Evolutionary conservation across 2,113 vertebrate genomes (phyloP).

Genomic region (Sardina pilchardus): DNA sequence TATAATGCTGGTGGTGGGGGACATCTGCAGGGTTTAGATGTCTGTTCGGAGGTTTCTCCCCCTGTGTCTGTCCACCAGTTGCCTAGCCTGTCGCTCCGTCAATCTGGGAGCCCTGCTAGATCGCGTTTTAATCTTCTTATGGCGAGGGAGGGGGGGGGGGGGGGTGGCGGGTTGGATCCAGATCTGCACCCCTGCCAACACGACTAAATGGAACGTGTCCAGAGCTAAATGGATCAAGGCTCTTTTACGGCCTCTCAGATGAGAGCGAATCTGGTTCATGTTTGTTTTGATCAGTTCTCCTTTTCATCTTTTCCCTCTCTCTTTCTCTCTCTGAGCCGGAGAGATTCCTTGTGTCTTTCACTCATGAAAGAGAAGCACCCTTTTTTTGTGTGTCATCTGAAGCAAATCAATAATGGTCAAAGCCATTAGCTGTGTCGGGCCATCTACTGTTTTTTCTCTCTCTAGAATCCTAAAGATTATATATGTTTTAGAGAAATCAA

Average conservation of each 20-base stretch:
- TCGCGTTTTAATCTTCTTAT: conserved; percentile 46
- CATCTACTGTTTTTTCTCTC: neutral
- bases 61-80: conserved; percentile 21
- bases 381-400: neutral
- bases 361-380: neutral
- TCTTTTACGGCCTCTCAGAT: conserved; percentile 25
- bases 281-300: conserved; percentile 54
- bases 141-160: no score
- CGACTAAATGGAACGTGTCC: conserved; percentile 29
- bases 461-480: conserved; percentile 47
- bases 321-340: conserved; percentile 23
- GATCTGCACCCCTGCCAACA: conserved; percentile 26
- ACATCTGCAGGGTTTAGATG: neutral
- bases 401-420: neutral
- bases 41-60: neutral
- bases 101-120: conserved; percentile 35
- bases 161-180: neutral
- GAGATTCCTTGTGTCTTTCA: conserved; percentile 44
- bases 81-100: conserved; percentile 27
- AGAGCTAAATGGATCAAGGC: conserved; percentile 31
- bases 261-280: conserved; percentile 47
- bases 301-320: conserved; percentile 18
- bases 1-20: neutral
- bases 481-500: conserved; percentile 50
- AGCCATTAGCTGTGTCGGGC: neutral